Evolutionary conservation across 1,140 invertebrate genomes (phyloP).

Genomic region (Eufriesea mexicana): DNA sequence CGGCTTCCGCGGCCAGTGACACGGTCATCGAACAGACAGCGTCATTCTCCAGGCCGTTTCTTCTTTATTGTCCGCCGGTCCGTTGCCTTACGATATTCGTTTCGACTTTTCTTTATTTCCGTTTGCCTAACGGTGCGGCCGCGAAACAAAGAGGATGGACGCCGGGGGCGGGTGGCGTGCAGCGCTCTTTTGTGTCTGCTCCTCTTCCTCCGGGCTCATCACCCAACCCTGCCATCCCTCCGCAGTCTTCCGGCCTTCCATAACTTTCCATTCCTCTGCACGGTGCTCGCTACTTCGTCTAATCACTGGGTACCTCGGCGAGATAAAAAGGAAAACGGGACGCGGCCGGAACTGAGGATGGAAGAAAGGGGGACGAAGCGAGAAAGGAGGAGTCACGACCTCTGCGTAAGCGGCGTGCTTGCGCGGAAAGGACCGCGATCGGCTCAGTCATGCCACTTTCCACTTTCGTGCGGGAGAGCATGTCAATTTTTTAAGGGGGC

Average conservation of each 20-base stretch:
- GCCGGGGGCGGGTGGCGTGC: conserved; percentile 33
- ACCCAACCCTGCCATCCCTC: not conserved
- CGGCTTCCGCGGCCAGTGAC: not conserved
- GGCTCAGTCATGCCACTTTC: not conserved
- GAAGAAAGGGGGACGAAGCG: not conserved
- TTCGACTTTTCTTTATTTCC: conserved; percentile 53
- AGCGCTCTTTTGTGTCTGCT: conserved; percentile 48
- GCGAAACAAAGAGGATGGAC: conserved; percentile 47
- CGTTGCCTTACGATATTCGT: conserved; percentile 49
- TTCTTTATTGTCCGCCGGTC: conserved; percentile 35
- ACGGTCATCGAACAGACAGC: conserved; percentile 20
- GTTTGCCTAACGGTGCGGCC: conserved; percentile 43
- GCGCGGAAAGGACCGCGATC: not conserved
- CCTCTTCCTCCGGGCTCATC: conserved; percentile 47
- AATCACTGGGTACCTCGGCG: conserved; percentile 53
- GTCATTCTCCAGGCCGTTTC: not conserved
- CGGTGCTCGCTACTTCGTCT: conserved; percentile 52
- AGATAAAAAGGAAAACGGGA: conserved; percentile 45
- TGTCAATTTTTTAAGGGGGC: not conserved
- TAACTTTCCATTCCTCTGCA: conserved; percentile 41
- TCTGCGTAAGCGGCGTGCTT: not conserved
- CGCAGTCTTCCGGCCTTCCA: conserved; percentile 8
- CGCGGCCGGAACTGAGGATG: not conserved
- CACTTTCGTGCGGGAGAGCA: not conserved
- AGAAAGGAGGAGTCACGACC: conserved; percentile 15